Conservation (phyloP, 2,797 vertebrate species). For the Ataeniobius toweri region DNA sequence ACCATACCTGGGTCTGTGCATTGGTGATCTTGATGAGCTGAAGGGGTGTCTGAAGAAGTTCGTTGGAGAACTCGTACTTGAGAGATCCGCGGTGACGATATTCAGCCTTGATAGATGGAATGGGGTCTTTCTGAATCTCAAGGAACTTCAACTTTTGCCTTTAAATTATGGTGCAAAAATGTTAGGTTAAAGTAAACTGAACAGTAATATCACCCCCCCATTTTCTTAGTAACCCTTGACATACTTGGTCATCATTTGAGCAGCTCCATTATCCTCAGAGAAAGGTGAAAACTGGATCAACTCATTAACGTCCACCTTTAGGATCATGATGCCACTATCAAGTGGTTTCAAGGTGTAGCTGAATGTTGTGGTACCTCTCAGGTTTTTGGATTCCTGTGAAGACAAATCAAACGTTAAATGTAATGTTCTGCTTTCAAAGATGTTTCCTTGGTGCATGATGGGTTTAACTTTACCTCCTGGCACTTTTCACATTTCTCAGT, state of each 20-base stretch:
- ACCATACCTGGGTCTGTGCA: conserved; percentile 70
- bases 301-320: conserved; percentile 79
- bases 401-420: conserved; percentile 2
- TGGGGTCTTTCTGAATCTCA: conserved; percentile 52
- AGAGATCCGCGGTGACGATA: conserved; percentile 80
- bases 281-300: conserved; percentile 83
- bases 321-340: conserved; percentile 68
- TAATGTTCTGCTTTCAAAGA: background rate
- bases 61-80: conserved; percentile 77
- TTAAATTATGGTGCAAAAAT: conserved; percentile 10
- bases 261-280: conserved; percentile 78
- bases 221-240: conserved; percentile 2
- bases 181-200: conserved; percentile 1
- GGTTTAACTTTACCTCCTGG: conserved; percentile 76
- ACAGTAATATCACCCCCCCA: background rate
- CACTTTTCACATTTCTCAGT: conserved; percentile 70
- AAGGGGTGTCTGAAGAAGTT: conserved; percentile 74
- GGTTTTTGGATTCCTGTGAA: conserved; percentile 79
- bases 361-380: conserved; percentile 77
- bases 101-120: conserved; percentile 49
- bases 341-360: conserved; percentile 81
- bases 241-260: conserved; percentile 83
- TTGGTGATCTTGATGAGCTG: conserved; percentile 60
- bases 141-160: conserved; percentile 81
- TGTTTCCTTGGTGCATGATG: background rate